These are phyloP conservation scores for Pithys albifrons DNA, from an alignment of 2,113 vertebrate species.

Conservation along the genomic window DNA sequence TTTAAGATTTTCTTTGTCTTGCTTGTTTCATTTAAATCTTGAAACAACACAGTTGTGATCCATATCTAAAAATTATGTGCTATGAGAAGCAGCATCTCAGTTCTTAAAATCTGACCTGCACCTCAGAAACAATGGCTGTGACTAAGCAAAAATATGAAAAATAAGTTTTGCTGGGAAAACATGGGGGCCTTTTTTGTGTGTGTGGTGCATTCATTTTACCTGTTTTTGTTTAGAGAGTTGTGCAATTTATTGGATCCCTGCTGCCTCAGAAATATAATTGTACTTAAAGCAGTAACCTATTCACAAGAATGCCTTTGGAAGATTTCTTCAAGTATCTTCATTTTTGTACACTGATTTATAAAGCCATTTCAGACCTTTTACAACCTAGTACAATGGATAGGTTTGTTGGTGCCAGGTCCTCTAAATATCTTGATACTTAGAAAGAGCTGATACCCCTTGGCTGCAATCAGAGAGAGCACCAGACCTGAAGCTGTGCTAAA, in stretches of 20 bases:
- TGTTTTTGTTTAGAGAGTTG: neutral
- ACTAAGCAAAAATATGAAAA: neutral
- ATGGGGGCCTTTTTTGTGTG: neutral
- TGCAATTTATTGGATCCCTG: neutral
- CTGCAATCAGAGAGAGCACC: fast-evolving
- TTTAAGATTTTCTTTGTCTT: neutral
- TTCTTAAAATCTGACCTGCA: neutral
- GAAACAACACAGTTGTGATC: neutral
- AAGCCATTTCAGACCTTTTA: neutral
- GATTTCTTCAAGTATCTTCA: neutral
- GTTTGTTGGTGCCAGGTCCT: neutral
- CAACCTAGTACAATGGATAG: neutral
- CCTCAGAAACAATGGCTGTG: neutral
- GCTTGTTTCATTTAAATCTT: neutral
- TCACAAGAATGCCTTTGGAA: neutral
- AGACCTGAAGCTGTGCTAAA: neutral
- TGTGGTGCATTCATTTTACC: neutral
- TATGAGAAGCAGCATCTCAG: neutral
- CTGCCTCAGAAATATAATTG: neutral
- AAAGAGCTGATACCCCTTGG: neutral
- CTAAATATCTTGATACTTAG: neutral
- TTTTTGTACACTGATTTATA: neutral
- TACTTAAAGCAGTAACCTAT: neutral
- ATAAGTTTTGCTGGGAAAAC: neutral
- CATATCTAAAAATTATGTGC: neutral